Evolutionary conservation across 2,888 invertebrate species (phyloP), one percentile per base, ranked within the genome.

Genomic region (Sepiola atlantica): DNA sequence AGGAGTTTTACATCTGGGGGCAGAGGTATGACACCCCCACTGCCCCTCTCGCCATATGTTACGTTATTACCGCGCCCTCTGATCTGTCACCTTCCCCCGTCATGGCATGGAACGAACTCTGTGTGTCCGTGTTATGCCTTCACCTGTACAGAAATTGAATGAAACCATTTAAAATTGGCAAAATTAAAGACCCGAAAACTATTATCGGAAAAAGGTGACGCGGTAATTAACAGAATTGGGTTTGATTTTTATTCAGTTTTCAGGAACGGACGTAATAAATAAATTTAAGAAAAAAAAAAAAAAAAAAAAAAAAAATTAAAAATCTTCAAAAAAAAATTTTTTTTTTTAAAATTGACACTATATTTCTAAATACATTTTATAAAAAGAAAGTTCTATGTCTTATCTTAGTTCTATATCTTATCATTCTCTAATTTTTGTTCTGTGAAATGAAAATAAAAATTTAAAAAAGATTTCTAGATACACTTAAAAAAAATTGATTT

Each of bases 1-100:
- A 96, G 99, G 99, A 95, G 98, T 99, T 3, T 95, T 96, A 77
- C 97, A 97, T 95, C 95, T 97, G 18, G 97, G 96, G 14, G 97
- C 96, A 6, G 97, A 97, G 95, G 97, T 97, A 55, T 97, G 96
- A 96, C 94, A 90, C 18, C n/a, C n/a, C n/a, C n/a, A n/a, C 16
- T 55, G 55, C n/a, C 32, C 24, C 92, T 54, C 4, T 28, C 20
- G 4, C 4, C n/a, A 18, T 92, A n/a, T n/a, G n/a, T n/a, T n/a
- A n/a, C n/a, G n/a, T n/a, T n/a, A n/a, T n/a, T n/a, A n/a, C n/a
- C n/a, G n/a, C n/a, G n/a, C 10, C n/a, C n/a, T 55, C 16, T 18
- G 28, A n/a, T 45, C 55, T n/a, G 14, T 55, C n/a, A n/a, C n/a
- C n/a, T n/a, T 4, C 32, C 24, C 21, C 28, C 6, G 3, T n/a